These are phyloP conservation scores for Thymelicus sylvestris DNA, from an alignment of 2,888 invertebrate species.

Conservation along the genomic window DNA sequence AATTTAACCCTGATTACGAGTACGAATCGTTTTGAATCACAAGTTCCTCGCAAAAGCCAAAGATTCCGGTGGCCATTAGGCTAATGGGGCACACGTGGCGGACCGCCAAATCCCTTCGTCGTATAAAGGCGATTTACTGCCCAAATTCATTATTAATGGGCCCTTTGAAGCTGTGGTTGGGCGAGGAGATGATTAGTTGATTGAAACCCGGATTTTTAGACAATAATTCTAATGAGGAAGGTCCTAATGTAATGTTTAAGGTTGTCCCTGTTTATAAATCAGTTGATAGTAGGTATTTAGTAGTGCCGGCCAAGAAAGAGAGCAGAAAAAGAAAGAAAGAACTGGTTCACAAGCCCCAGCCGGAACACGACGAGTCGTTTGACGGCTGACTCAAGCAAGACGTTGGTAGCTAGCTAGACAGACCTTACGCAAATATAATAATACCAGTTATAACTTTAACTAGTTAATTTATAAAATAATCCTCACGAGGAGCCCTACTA, in stretches of 20 bases:
- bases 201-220: conserved; percentile 65
- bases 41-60: conserved; percentile 40
- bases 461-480: no score
- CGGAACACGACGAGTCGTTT: no score
- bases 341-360: no score
- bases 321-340: no score
- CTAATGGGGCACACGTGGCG: conserved; percentile 81
- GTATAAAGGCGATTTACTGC: conserved; percentile 78
- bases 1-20: conserved; percentile 11
- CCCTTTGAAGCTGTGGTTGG: conserved; percentile 69
- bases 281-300: background rate
- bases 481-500: no score
- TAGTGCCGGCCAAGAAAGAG: no score
- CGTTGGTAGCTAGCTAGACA: no score
- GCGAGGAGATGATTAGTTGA: conserved; percentile 73
- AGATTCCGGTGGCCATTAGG: conserved; percentile 75
- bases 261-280: background rate
- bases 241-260: background rate
- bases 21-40: conserved; percentile 20
- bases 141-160: conserved; percentile 81
- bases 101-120: conserved; percentile 73
- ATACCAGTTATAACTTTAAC: no score
- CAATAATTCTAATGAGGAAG: conserved; percentile 30
- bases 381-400: no score
- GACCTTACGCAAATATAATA: no score